These are phyloP conservation scores for Anthophora plumipes DNA, from an alignment of 2,888 invertebrate genomes.

Conservation along the genomic window DNA sequence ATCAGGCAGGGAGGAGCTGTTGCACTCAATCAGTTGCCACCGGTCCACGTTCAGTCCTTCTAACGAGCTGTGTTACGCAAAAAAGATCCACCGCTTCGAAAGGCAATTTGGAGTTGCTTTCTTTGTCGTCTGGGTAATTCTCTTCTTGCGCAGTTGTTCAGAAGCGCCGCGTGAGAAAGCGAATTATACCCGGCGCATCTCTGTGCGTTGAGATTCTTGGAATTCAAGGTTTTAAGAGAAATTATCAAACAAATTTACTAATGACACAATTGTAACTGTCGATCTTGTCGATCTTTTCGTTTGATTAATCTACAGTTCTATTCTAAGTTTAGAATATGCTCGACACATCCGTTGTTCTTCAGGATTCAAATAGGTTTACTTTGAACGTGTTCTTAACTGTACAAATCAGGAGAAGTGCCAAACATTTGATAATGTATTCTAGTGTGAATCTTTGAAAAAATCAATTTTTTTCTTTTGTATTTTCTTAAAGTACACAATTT, in stretches of 20 bases:
- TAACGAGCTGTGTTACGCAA: slow-evolving; percentile 38
- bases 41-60: slow-evolving; percentile 15
- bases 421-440: no score
- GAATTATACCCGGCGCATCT: no score
- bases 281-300: no score
- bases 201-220: neutral
- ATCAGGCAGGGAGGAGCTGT: slow-evolving; percentile 34
- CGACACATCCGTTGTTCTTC: neutral
- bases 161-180: slow-evolving; percentile 1
- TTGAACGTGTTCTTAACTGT: no score
- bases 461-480: no score
- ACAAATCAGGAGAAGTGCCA: no score
- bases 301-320: no score
- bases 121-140: slow-evolving; percentile 16
- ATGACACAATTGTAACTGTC: no score
- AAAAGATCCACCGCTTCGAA: slow-evolving; percentile 5
- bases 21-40: slow-evolving; percentile 39
- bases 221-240: neutral
- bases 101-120: slow-evolving; percentile 27
- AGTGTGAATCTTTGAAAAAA: no score
- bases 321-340: no score
- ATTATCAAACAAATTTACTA: neutral
- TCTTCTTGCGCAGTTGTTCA: neutral
- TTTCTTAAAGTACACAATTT: no score
- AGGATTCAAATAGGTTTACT: neutral